These are phyloP conservation scores for Gryllus longicercus DNA, from an alignment of 2,888 invertebrate genomes.

Conservation along the genomic window DNA sequence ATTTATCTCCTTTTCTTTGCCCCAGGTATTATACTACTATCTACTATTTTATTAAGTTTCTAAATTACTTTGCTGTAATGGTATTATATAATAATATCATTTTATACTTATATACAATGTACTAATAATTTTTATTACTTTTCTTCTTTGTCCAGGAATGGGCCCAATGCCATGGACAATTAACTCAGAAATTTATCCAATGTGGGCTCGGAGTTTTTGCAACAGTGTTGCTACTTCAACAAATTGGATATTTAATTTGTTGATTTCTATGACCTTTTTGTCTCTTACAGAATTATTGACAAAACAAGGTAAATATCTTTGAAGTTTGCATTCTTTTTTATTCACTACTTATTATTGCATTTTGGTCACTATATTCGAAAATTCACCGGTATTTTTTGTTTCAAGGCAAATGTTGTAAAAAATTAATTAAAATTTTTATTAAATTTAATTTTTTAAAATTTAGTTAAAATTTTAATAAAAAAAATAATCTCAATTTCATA, in stretches of 20 bases:
- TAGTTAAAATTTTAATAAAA: no score
- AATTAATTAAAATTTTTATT: no score
- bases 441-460: no score
- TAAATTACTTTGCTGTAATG: neutral
- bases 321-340: no score
- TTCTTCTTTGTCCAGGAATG: conserved; percentile 45
- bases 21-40: conserved; percentile 43
- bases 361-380: no score
- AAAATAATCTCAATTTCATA: no score
- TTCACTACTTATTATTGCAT: no score
- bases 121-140: neutral
- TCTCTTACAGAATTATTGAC: conserved; percentile 47
- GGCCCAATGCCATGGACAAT: conserved; percentile 57
- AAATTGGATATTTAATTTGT: conserved; percentile 54
- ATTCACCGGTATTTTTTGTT: no score
- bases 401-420: no score
- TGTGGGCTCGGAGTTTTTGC: conserved; percentile 53
- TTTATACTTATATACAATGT: no score
- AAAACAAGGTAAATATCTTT: conserved; percentile 46
- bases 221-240: conserved; percentile 48
- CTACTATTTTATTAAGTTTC: neutral
- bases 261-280: conserved; percentile 54
- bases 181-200: conserved; percentile 55
- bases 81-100: neutral
- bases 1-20: conserved; percentile 52